These are phyloP conservation scores for Alviniconcha strummeri DNA, from an alignment of 2,888 invertebrate species.

Conservation along the genomic window DNA sequence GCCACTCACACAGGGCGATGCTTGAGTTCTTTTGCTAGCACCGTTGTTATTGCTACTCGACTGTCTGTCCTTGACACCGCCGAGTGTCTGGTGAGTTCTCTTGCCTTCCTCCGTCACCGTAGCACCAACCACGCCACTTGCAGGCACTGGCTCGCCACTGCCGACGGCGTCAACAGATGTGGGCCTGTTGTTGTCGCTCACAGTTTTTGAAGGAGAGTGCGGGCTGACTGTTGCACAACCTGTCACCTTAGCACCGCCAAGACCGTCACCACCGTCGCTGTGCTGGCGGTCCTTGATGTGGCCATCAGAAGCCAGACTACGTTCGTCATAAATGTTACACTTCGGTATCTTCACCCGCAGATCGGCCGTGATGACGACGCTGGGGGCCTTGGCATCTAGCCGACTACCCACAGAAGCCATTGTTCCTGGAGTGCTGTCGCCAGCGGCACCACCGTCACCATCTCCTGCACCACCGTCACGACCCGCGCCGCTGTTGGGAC, in stretches of 20 bases:
- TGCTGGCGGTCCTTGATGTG: constrained; percentile 5
- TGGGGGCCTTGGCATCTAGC: not conserved
- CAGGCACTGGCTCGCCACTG: not conserved
- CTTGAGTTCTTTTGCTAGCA: not conserved
- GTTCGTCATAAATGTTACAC: not conserved
- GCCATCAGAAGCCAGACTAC: not conserved
- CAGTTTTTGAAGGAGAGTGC: too few relatives aligned
- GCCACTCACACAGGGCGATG: not conserved
- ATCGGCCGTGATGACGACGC: not conserved
- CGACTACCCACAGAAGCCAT: not conserved
- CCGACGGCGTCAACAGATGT: not conserved
- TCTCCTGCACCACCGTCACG: too few relatives aligned
- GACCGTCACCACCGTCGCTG: not conserved
- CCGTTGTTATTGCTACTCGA: constrained; percentile 5
- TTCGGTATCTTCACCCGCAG: constrained; percentile 13
- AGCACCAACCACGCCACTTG: not conserved
- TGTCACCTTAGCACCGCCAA: too few relatives aligned
- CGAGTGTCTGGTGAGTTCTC: not conserved
- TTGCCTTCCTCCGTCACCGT: too few relatives aligned
- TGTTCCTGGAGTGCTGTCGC: too few relatives aligned
- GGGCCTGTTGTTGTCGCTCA: not conserved
- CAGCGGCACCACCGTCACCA: too few relatives aligned
- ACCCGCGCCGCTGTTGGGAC: too few relatives aligned
- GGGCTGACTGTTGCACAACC: too few relatives aligned
- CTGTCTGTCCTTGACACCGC: not conserved